Conservation (phyloP, 2,113 vertebrate genomes). For the Microcebus griseorufus region DNA sequence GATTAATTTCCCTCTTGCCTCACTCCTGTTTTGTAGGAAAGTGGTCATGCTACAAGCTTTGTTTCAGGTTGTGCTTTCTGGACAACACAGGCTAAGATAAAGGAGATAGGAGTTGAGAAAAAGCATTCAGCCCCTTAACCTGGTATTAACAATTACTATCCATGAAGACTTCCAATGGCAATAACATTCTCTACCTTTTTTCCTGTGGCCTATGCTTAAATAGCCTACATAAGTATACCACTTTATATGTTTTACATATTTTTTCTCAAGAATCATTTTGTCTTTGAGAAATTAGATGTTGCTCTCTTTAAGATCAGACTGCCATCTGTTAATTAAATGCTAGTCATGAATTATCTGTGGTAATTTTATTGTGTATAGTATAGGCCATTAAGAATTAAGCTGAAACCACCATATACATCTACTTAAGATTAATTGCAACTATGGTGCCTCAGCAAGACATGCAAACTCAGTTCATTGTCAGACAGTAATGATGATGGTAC, state of each 20-base stretch:
- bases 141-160: background rate
- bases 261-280: constrained; percentile 13
- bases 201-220: background rate
- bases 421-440: constrained; percentile 49
- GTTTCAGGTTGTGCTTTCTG: background rate
- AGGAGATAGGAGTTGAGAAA: background rate
- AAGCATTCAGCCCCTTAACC: background rate
- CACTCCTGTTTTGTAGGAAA: background rate
- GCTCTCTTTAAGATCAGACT: background rate
- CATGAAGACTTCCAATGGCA: background rate
- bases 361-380: constrained; percentile 60
- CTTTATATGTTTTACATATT: background rate
- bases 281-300: constrained; percentile 28
- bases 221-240: background rate
- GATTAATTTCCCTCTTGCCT: background rate
- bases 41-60: background rate
- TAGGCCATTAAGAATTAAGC: constrained; percentile 55
- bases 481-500: background rate
- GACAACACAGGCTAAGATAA: background rate
- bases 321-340: constrained; percentile 55
- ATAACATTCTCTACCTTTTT: background rate
- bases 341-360: constrained; percentile 48
- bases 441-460: background rate
- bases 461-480: background rate
- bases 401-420: constrained; percentile 44